Evolutionary conservation across 2,113 vertebrate genomes (phyloP).

Genomic region (Oriolus oriolus): DNA sequence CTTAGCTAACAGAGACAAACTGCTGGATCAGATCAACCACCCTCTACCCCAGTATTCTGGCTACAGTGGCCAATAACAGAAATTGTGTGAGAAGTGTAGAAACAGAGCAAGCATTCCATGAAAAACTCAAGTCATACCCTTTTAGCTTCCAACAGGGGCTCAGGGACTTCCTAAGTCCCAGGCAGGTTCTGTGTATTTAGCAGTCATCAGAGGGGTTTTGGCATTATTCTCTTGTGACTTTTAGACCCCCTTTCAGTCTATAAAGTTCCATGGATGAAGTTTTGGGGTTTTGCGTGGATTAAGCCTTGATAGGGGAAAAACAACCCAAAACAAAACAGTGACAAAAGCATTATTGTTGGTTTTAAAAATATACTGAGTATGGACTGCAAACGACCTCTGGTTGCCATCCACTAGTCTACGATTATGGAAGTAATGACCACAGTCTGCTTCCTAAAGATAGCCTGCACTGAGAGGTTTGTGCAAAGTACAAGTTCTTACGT

Average conservation of each 20-base stretch:
- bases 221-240: background rate
- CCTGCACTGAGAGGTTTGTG: background rate
- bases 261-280: background rate
- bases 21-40: background rate
- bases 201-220: rapidly evolving
- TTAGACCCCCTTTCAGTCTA: background rate
- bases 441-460: background rate
- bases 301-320: background rate
- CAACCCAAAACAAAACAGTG: background rate
- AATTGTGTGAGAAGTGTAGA: background rate
- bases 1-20: background rate
- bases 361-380: background rate
- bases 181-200: background rate
- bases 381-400: background rate
- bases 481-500: background rate
- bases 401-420: background rate
- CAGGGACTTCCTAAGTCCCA: background rate
- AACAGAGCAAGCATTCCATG: background rate
- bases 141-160: background rate
- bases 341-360: background rate
- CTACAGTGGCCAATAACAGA: background rate
- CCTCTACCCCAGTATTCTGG: background rate
- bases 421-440: background rate
- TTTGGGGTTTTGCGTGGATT: background rate
- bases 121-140: background rate